Conservation (phyloP, 2,888 invertebrate genomes). For the Blomia tropicalis region DNA sequence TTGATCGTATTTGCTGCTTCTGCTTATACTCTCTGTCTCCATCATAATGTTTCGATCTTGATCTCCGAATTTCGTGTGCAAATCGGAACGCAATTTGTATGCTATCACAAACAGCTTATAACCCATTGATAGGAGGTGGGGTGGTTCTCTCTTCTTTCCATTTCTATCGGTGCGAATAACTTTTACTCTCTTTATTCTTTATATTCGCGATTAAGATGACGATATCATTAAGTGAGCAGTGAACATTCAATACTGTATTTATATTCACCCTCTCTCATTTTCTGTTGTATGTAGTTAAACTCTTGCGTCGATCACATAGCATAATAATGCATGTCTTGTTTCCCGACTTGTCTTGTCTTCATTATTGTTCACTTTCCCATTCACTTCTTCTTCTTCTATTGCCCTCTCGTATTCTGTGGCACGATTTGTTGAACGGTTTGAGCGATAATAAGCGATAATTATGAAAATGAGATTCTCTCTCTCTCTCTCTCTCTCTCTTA, state of each 20-base stretch:
- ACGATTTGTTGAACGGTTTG: conserved; percentile 5
- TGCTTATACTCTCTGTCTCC: no score
- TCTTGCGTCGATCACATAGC: conserved; percentile 9
- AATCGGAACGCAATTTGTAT: conserved; percentile 5
- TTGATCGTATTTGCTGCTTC: no score
- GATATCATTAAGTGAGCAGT: conserved; percentile 13
- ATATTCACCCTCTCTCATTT: background rate
- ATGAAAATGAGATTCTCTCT: conserved; percentile 7
- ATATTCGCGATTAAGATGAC: conserved; percentile 12
- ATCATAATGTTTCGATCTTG: no score
- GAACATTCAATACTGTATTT: no score
- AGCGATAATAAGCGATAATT: conserved; percentile 14
- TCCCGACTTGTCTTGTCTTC: background rate
- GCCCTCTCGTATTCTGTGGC: background rate
- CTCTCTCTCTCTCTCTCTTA: background rate
- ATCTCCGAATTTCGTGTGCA: no score
- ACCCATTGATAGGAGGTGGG: no score
- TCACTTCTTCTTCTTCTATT: background rate
- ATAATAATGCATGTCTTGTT: background rate
- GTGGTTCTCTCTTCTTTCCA: background rate
- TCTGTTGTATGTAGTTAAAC: background rate
- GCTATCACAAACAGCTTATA: background rate
- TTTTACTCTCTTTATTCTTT: no score
- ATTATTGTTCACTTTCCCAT: background rate
- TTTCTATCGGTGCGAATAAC: no score